These are phyloP conservation scores for Hylaea fasciaria DNA, from an alignment of 2,888 invertebrate species.

Conservation along the genomic window DNA sequence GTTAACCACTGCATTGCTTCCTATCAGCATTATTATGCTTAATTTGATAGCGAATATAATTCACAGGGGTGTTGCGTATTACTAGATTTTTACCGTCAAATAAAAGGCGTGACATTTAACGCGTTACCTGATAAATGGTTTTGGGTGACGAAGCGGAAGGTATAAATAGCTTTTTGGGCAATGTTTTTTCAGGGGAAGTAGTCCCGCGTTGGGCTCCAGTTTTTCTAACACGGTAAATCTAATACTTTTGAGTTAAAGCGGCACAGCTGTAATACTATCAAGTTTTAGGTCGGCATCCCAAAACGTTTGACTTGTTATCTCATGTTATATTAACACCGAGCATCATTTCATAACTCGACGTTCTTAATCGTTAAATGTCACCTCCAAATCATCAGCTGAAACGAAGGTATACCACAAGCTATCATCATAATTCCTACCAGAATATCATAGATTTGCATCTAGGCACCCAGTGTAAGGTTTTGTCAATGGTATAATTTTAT, in stretches of 20 bases:
- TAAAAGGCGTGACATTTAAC: constrained; percentile 17
- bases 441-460: too few relatives aligned
- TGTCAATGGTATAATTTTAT: too few relatives aligned
- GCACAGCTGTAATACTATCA: too few relatives aligned
- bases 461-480: too few relatives aligned
- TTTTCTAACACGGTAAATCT: constrained; percentile 1
- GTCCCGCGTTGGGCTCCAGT: constrained; percentile 21
- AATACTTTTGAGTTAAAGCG: neutral
- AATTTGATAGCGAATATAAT: constrained; percentile 19
- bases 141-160: constrained; percentile 14
- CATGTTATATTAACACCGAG: too few relatives aligned
- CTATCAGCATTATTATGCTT: constrained; percentile 20
- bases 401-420: too few relatives aligned
- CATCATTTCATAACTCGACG: too few relatives aligned
- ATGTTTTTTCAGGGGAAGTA: constrained; percentile 1
- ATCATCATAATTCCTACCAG: too few relatives aligned
- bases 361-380: too few relatives aligned
- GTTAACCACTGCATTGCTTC: constrained; percentile 25
- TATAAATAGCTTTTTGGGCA: constrained; percentile 7
- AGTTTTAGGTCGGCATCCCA: too few relatives aligned
- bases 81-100: constrained; percentile 20
- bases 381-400: too few relatives aligned
- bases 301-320: too few relatives aligned
- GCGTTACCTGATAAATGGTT: constrained; percentile 15
- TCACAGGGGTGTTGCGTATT: constrained; percentile 14